Base-by-base conservation (phyloP, 2,113 vertebrate species). In the Phyllopteryx taeniolatus region DNA sequence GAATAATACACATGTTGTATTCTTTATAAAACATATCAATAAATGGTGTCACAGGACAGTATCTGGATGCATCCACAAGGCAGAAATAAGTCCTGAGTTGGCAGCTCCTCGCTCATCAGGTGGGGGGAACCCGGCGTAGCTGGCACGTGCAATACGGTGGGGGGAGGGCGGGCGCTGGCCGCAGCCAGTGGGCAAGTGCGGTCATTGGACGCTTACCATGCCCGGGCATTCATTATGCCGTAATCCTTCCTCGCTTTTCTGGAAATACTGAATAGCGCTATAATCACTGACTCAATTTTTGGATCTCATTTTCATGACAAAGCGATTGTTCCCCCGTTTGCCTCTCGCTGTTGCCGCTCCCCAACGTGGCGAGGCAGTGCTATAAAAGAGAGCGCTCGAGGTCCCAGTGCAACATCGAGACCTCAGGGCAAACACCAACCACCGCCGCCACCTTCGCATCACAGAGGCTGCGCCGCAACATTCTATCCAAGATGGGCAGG, bases 241-340 rank as follows among this genome's bases (percentile, higher is more conserved):
- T 96, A 97, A 98, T 98, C 95, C 95, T 92, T 81, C 81, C 84
- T 94, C 90, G 89, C 91, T 94, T 95, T 95, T 96, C 94, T 96
- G 92, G 94, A 96, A 95, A 93, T 89, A 74, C 73, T 93, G 93
- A 94, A 93, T 95, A 94, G 94, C 85, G 82, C 92, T 91, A 89
- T 93, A 97, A 96, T 93, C 93, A 95, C 96, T 96, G 96, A 98
- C 94, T 97, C 94, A 94, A 96, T 94, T 95, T 96, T 96, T 97
- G 95, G 95, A 96, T 96, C 91, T 93, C 79, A 91, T 95, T 96
- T 94, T 97, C 95, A 97, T 96, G 95, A 97, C 94, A 92, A 96
- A 96, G 95, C 94, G 86, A 90, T 93, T 95, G 93, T 94, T 91
- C 90, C 89, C 71, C 74, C 49, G 44, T 71, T 79, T 72, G 63